phyloP scores from a whole-genome alignment of 2,113 vertebrate species.

The Andinoacara biseriatus region DNA sequence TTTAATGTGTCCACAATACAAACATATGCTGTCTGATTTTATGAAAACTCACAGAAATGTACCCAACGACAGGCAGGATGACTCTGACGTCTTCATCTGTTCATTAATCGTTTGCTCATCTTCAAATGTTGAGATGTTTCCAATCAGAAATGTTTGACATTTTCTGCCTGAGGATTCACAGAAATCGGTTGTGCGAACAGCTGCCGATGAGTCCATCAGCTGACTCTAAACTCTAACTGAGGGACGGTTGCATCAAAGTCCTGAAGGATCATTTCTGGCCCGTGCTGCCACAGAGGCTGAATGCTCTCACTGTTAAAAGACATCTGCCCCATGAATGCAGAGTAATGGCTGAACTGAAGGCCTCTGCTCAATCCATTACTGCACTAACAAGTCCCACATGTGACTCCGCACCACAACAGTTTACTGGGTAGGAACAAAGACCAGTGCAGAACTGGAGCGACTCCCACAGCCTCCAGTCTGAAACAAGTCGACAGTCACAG shows the following conservation, averaged over 20 bases:
- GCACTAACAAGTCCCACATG: slow-evolving; percentile 13
- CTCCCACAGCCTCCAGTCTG: slow-evolving; percentile 3
- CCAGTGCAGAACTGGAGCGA: neutral
- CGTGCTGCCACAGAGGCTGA: neutral
- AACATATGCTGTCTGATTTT: too few species aligned
- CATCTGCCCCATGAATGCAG: neutral
- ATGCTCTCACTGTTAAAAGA: neutral
- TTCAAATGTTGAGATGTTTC: neutral
- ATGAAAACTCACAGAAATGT: neutral
- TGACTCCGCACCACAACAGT: neutral
- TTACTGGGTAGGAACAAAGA: neutral
- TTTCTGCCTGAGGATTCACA: neutral
- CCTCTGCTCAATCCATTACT: slow-evolving; percentile 26
- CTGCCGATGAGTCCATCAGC: neutral
- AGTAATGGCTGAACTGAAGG: neutral
- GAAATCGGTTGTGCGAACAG: neutral
- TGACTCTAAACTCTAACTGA: neutral
- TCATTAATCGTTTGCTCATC: neutral
- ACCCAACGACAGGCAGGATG: neutral
- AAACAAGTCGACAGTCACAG: neutral
- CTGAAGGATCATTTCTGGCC: neutral
- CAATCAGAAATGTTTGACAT: neutral
- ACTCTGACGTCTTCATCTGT: accelerated
- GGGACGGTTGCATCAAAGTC: neutral
- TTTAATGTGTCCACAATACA: neutral